phyloP scores from a whole-genome alignment of 2,888 invertebrate genomes.

The Parasteatoda lunata region DNA sequence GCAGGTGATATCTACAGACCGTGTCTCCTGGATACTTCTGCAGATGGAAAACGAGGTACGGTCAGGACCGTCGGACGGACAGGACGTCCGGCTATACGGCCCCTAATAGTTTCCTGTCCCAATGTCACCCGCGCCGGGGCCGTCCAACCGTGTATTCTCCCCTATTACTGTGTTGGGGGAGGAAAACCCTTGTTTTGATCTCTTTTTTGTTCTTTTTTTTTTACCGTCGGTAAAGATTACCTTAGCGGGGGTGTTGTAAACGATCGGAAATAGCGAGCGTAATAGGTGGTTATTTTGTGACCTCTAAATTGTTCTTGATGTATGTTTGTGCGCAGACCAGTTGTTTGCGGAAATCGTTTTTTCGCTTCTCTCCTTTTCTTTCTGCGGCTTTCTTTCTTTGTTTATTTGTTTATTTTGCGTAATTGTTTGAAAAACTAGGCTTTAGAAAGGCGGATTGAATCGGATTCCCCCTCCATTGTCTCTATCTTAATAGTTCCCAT shows the following conservation, averaged over 20 bases:
- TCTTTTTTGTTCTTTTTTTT: not conserved
- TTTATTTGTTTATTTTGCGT: not conserved
- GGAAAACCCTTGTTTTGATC: not conserved
- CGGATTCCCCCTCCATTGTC: too few species aligned
- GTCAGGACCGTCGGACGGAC: constrained; percentile 41
- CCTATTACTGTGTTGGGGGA: constrained; percentile 21
- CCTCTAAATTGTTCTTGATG: constrained; percentile 45
- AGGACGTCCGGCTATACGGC: constrained; percentile 36
- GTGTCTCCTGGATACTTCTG: constrained; percentile 47
- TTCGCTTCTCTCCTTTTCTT: not conserved
- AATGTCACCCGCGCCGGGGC: constrained; percentile 56
- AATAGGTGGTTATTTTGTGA: constrained; percentile 65
- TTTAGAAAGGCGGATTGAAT: too few species aligned
- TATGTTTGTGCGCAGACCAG: constrained; percentile 20
- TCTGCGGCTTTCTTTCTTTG: not conserved
- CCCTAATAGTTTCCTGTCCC: constrained; percentile 61
- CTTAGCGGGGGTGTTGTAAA: constrained; percentile 51
- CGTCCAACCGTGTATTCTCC: constrained; percentile 27
- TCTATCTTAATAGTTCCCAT: too few species aligned
- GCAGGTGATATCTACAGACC: constrained; percentile 60
- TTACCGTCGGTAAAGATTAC: constrained; percentile 10
- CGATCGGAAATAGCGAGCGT: constrained; percentile 52
- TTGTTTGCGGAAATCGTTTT: constrained; percentile 61
- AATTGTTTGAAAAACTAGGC: too few species aligned
- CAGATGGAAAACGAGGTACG: constrained; percentile 51